Base-by-base conservation (phyloP, 2,797 vertebrate genomes). In the Pogoniulus pusillus region DNA sequence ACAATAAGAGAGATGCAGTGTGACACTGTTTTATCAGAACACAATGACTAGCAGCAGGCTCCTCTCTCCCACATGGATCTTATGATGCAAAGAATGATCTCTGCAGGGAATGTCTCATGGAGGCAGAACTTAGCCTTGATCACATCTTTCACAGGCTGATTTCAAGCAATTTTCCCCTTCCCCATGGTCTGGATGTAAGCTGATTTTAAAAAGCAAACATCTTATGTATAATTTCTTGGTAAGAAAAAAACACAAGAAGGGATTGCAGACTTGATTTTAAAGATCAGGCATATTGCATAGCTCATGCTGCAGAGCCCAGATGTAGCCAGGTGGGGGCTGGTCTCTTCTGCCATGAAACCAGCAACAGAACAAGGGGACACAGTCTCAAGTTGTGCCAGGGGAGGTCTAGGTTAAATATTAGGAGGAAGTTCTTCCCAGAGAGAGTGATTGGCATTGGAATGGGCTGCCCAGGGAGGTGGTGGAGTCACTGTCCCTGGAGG, bases 191-290 rank as follows among this genome's bases (percentile, higher is more conserved):
- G 23, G 8, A 64, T 82, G 63, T 69, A 88, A 89, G 30, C 27
- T 82, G 30, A 77, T 66, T 91, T 91, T 69, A 80, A 93, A 93
- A 89, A 81, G 15, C 41, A 91, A 74, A 57, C 3, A 58, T 27
- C 47, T 6, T 62, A 80, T 59, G 43, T 18, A 45, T 8, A 74
- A 87, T 85, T 92, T 90, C 27, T 75, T 62, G 69, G 23, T 71
- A 53, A 77, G 94, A 94, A 57, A 37, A 41, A 39, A 15, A 6
- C 12, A 71, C 8, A 66, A 53, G 37, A 90, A 74, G 0, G 0
- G 27, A 74, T 55, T 47, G 12, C 6, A 53, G 27, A 49, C 32
- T 74, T 80, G 27, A 32, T 72, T 85, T 82, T 84, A 81, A 78
- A 80, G 19, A 70, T 66, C 13, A 63, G 19, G 3, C 4, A 23